Base-by-base conservation (phyloP, 92 coral and sea anemone species). In the Paramuricea clavata region DNA sequence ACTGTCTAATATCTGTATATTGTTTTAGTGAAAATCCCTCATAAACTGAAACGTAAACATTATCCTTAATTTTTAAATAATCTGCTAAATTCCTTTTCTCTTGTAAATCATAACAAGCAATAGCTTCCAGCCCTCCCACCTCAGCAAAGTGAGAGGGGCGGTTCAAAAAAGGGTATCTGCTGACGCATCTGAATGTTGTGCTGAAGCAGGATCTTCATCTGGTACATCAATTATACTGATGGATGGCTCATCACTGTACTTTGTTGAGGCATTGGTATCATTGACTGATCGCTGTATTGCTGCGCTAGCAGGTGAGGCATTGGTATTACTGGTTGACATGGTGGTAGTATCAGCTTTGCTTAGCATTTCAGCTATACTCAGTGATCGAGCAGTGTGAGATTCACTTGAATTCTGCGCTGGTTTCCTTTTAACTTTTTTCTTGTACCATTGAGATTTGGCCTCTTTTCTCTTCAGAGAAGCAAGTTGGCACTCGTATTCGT, bases 1-100 rank as follows among this genome's bases (percentile, higher is more conserved):
- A 78, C 83, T 27, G 69, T 54, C 69, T 78, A 50, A 60, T 33
- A 16, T 78, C 83, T 23, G 15, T 31, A 60, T 78, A 78, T 54
- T 78, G 83, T 78, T 78, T 78, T 78, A 78, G 27, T 11, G 69
- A 78, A 52, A 78, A 60, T 23, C 83, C 41, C 59, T 78, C 68
- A 78, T 60, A 31, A 78, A 52, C 64, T 78, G 83, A 78, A 49
- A 78, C 64, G 49, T 78, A 78, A 54, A 78, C 68, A 52, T 78
- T 52, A 49, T 78, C 83, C 25, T 78, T 13, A 78, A 78, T 78
- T 42, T 50, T 78, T 35, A n/a, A 52, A 60, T 78, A 70, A 49
- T 78, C 83, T 54, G 68, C 49, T 60, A 78, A 60, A 41, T 78
- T 78, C 32, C 83, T 17, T 23, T 74, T 52, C 81, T 74, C 60